A percentile compares a stretch with the other conserved stretches of the same genome.
Conservation (phyloP, 2,888 invertebrate species). For the Sarcophaga subvicina region DNA sequence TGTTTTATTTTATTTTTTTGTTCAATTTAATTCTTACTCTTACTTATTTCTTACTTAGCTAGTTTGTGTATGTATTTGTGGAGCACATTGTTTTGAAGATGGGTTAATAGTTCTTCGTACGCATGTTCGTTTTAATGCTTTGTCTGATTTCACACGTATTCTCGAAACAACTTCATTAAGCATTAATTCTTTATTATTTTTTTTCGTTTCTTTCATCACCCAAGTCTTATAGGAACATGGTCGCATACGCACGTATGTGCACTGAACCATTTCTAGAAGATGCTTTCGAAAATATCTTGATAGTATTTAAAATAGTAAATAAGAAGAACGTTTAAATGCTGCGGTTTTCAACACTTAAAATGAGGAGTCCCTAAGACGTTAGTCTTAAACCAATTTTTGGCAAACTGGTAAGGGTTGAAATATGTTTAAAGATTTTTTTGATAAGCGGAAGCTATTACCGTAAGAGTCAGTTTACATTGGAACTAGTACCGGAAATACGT, state of each 20-base stretch:
- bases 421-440: too few species aligned
- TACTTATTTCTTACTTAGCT: too few species aligned
- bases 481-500: too few species aligned
- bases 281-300: neutral
- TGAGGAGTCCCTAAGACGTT: too few species aligned
- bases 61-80: neutral
- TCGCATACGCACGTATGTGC: neutral
- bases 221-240: neutral
- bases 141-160: constrained; percentile 22
- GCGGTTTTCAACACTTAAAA: too few species aligned
- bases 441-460: too few species aligned
- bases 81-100: neutral
- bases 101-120: constrained; percentile 15
- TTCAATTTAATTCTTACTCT: too few species aligned
- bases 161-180: constrained; percentile 48
- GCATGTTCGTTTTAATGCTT: constrained; percentile 23
- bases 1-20: too few species aligned
- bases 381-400: too few species aligned
- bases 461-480: too few species aligned
- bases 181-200: constrained; percentile 39
- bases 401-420: too few species aligned
- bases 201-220: constrained; percentile 3
- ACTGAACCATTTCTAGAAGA: neutral
- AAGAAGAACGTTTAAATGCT: neutral
- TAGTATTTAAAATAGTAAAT: neutral